Evolutionary conservation across 2,888 invertebrate genomes (phyloP), one percentile per base, ranked within the genome.

Genomic region (Myopa tessellatipennis): DNA sequence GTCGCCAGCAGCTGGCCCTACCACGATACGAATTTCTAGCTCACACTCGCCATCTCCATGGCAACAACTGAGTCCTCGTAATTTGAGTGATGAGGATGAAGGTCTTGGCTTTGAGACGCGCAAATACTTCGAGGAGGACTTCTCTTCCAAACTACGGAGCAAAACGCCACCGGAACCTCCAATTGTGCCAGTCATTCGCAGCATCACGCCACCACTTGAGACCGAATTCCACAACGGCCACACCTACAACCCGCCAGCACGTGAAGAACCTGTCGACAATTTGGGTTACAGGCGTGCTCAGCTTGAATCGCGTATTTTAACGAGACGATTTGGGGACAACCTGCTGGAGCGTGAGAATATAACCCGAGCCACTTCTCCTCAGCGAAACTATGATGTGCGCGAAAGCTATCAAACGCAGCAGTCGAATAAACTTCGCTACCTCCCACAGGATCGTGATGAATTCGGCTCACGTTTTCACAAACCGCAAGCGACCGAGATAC

Each of bases 71-170:
- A 88, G 87, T 80, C 88, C 88, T 0, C 86, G 88, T 7, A 89
- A 89, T 78, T 83, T 88, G 77, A 94, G 94, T 14, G 95, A 95
- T 85, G 95, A 95, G 85, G 95, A 95, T 82, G 95, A 95, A 87
- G 95, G 95, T 0, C 88, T 95, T n/a, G 95, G 95, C 2, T 92
- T 93, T 77, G 95, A 95, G 85, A 87, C 87, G 0, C 85, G 89
- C 83, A 90, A 87, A 80, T 89, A 90, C 70, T 90, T 90, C 77
- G 91, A 91, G 73, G 91, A 91, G 55, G 87, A 88, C 12, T 74
- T 74, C 18, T 83, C 84, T 36, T 82, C 82, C 0, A 82, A 82
- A 18, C 81, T 82, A 65, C 80, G 80, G 63, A 80, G 81, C 45
- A 85, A 85, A 75, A 83, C 83, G 3, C 83, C 84, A 3, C 89